Evolutionary conservation across 1,140 invertebrate genomes (phyloP), one percentile per base, ranked within the genome.

Genomic region (Tachypleus tridentatus): DNA sequence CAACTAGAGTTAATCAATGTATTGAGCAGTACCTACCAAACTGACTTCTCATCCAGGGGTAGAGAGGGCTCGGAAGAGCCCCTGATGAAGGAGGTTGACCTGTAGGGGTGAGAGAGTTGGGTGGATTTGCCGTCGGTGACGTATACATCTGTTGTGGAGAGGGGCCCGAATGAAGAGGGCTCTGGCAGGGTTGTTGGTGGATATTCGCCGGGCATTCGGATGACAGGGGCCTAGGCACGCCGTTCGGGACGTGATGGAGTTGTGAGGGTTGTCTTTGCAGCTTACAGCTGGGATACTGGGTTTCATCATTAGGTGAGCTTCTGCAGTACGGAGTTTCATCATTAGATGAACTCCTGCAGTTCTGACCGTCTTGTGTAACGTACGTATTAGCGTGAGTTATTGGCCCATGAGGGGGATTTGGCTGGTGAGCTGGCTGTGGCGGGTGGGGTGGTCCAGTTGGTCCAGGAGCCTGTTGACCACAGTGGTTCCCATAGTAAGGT

Each of bases 21-120:
- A 29, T 29, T 29, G 29, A 29, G 29, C 29, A 54, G 53, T 48
- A 70, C 91, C 92, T 81, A 95, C 92, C 91, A 79, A 95, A 94
- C 81, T 96, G 91, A 86, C 91, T 94, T 80, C 92, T 85, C 93
- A 96, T 97, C 93, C 93, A 96, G 66, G 93, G 93, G 79, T 96
- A 96, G 64, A 96, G 84, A 68, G 90, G 89, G 80, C 89, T 92
- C 69, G 89, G 89, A 78, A 91, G 62, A 64, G 67, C 64, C 53
- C 67, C 67, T 58, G 58, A 57, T 62, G 66, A 58, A 52, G 65
- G 70, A 69, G 69, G 65, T 57, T 67, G 63, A 50, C 63, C 64
- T 56, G 58, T 60, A 60, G 64, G 62, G n/a, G 65, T 59, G 50
- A 51, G 64, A 29, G 29, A 29, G 29, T 29, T 29, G 29, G 60